These are phyloP conservation scores for Asbolus verrucosus DNA, from an alignment of 1,140 invertebrate species.

Conservation along the genomic window DNA sequence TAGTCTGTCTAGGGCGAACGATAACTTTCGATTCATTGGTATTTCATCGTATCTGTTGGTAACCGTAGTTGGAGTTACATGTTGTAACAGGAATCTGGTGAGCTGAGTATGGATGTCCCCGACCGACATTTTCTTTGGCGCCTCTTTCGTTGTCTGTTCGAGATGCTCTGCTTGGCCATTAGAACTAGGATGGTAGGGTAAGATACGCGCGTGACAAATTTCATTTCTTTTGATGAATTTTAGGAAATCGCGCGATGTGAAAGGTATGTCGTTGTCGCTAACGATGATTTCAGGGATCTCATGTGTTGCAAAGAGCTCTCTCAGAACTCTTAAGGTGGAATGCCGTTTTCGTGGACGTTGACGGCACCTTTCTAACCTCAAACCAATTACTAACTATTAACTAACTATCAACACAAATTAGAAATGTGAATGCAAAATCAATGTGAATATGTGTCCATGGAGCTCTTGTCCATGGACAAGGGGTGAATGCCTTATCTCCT, in stretches of 20 bases:
- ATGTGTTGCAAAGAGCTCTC: conserved; percentile 58
- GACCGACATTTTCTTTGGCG: no score
- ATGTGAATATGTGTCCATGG: conserved; percentile 67
- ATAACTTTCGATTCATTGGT: no score
- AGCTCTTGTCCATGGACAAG: conserved; percentile 60
- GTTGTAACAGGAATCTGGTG: no score
- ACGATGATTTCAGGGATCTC: conserved; percentile 62
- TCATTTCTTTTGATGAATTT: conserved; percentile 59
- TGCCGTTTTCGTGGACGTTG: conserved; percentile 42
- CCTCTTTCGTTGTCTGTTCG: conserved; percentile 56
- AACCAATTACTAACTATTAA: conserved; percentile 65
- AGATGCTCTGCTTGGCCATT: conserved; percentile 60
- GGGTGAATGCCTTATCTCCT: conserved; percentile 41
- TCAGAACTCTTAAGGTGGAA: conserved; percentile 56
- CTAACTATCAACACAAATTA: conserved; percentile 55
- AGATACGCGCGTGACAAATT: conserved; percentile 54
- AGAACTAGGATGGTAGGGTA: conserved; percentile 59
- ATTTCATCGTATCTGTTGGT: no score
- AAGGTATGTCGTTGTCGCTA: conserved; percentile 63
- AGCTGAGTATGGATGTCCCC: no score
- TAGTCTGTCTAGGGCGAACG: no score
- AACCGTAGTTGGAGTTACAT: no score
- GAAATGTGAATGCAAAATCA: conserved; percentile 65
- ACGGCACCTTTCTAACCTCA: conserved; percentile 56
- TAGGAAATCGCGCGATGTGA: conserved; percentile 61